phyloP scores from a whole-genome alignment of 1,140 invertebrate species.

The Pseudachorutes palmiensis region DNA sequence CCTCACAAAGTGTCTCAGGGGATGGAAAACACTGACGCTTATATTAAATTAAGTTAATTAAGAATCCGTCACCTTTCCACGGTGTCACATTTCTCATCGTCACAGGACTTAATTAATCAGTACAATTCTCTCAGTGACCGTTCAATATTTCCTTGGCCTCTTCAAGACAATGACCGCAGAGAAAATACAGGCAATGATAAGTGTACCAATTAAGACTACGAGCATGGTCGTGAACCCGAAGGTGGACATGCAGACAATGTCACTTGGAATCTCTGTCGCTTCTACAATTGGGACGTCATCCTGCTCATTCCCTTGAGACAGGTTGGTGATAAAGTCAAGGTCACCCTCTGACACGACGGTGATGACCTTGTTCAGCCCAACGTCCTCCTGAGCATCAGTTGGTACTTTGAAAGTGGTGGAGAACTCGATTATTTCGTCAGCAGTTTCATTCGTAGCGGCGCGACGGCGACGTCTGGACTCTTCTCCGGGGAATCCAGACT shows the following conservation, averaged over 20 bases:
- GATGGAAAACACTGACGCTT: too few relatives aligned
- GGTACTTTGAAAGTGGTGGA: constrained; percentile 51
- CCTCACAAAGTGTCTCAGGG: too few relatives aligned
- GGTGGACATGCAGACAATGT: constrained; percentile 38
- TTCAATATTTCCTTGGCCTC: constrained; percentile 35
- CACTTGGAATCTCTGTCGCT: constrained; percentile 16
- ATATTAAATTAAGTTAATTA: too few relatives aligned
- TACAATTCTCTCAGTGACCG: neutral
- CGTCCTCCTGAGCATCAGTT: constrained; percentile 60
- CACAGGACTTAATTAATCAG: constrained; percentile 4
- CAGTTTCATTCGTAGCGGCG: constrained; percentile 57
- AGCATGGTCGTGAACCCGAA: constrained; percentile 36
- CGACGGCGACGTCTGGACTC: constrained; percentile 28
- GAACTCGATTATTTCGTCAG: constrained; percentile 31
- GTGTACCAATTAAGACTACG: constrained; percentile 31
- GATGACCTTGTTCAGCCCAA: constrained; percentile 70
- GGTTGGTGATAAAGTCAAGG: constrained; percentile 29
- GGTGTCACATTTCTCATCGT: neutral
- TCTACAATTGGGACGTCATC: constrained; percentile 29
- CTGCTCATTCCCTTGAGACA: constrained; percentile 5
- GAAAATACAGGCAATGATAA: constrained; percentile 33
- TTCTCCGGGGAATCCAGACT: constrained; percentile 38
- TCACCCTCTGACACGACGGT: constrained; percentile 33
- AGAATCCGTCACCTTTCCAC: too few relatives aligned
- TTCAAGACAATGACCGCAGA: constrained; percentile 31